Evolutionary conservation across 2,888 invertebrate genomes (phyloP).

Genomic region (Tinea pellionella): DNA sequence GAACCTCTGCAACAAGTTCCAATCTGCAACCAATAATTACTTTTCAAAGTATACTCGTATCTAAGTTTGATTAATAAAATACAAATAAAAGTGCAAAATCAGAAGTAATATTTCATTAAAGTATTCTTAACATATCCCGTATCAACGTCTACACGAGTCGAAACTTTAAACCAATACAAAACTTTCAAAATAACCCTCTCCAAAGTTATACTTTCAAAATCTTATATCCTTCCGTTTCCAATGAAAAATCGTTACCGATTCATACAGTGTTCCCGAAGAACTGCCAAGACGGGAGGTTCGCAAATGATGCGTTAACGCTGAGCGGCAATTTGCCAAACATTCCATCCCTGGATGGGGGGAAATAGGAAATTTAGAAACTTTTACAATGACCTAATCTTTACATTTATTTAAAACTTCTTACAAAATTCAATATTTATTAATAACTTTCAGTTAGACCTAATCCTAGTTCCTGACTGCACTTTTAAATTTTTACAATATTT

Average conservation of each 20-base stretch:
- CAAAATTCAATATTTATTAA: no score
- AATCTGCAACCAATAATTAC: no score
- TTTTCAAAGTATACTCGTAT: no score
- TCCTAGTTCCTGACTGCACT: no score
- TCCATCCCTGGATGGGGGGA: constrained; percentile 24
- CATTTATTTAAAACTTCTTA: background rate
- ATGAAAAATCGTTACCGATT: constrained; percentile 7
- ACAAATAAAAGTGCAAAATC: background rate
- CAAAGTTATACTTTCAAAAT: constrained; percentile 2
- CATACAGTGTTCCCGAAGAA: constrained; percentile 4
- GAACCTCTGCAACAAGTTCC: no score
- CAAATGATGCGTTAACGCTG: constrained; percentile 60
- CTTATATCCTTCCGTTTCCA: constrained; percentile 5
- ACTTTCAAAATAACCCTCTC: background rate
- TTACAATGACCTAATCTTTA: background rate
- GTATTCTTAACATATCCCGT: background rate
- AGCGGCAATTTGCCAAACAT: constrained; percentile 60
- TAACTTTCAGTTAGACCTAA: no score
- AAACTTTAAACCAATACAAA: background rate
- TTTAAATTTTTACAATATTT: no score
- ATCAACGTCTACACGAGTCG: background rate
- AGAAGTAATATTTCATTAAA: background rate
- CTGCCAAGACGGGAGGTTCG: constrained; percentile 26
- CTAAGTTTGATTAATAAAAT: no score
- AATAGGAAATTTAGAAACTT: background rate